These are phyloP conservation scores for Trichonephila inaurata DNA, from an alignment of 1,140 invertebrate species.

Conservation along the genomic window DNA sequence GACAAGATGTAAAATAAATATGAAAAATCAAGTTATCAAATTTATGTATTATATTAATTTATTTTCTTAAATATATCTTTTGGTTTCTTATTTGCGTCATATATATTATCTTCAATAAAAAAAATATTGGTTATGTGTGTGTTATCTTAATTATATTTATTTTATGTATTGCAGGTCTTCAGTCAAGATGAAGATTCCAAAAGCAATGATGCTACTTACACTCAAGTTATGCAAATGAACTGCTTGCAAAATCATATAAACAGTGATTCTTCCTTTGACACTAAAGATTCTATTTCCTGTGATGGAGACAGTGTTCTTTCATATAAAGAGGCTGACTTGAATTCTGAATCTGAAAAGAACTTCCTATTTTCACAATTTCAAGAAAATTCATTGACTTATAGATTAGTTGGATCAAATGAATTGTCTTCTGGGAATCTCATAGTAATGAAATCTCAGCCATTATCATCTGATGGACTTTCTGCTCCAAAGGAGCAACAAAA, in stretches of 20 bases:
- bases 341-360: slow-evolving; percentile 58
- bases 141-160: background rate
- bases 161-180: slow-evolving; percentile 77
- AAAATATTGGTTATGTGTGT: too few relatives aligned
- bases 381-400: slow-evolving; percentile 50
- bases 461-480: slow-evolving; percentile 60
- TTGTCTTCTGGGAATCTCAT: slow-evolving; percentile 34
- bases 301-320: slow-evolving; percentile 62
- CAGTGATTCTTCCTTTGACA: slow-evolving; percentile 64
- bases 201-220: slow-evolving; percentile 60
- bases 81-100: too few relatives aligned
- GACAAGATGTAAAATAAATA: too few relatives aligned
- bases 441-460: slow-evolving; percentile 55
- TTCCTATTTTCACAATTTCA: slow-evolving; percentile 52
- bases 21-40: too few relatives aligned
- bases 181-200: slow-evolving; percentile 76
- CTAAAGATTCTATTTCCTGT: slow-evolving; percentile 61
- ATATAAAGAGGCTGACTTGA: slow-evolving; percentile 53
- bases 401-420: slow-evolving; percentile 38
- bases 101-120: too few relatives aligned
- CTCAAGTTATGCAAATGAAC: slow-evolving; percentile 57
- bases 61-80: too few relatives aligned
- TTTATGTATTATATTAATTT: too few relatives aligned
- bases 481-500: slow-evolving; percentile 69
- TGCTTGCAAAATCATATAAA: slow-evolving; percentile 60